phyloP scores from a whole-genome alignment of 2,113 vertebrate genomes.

The Polypterus senegalus region DNA sequence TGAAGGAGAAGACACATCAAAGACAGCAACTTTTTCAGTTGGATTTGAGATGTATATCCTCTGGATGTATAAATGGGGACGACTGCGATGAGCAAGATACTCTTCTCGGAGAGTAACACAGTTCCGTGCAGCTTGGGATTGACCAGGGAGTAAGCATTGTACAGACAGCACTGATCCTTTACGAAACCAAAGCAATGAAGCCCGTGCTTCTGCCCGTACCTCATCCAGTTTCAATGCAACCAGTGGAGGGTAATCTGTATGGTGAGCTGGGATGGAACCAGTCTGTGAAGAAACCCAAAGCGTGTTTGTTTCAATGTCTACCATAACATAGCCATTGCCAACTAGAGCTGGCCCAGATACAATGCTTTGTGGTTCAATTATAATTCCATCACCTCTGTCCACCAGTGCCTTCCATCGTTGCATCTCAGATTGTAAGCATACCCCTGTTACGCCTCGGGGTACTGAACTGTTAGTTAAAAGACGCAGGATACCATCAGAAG shows the following conservation, averaged over 20 bases:
- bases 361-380: slow-evolving; percentile 35
- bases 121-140: slow-evolving; percentile 40
- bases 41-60: slow-evolving; percentile 74
- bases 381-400: slow-evolving; percentile 44
- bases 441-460: slow-evolving; percentile 48
- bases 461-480: slow-evolving; percentile 39
- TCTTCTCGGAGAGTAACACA: slow-evolving; percentile 79
- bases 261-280: slow-evolving; percentile 44
- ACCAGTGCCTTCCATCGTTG: slow-evolving; percentile 53
- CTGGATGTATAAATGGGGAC: slow-evolving; percentile 75
- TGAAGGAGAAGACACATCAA: slow-evolving; percentile 45
- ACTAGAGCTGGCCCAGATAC: slow-evolving; percentile 56
- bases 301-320: slow-evolving; percentile 63
- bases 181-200: slow-evolving; percentile 54
- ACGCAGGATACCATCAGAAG: slow-evolving; percentile 46
- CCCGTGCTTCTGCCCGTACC: slow-evolving; percentile 44
- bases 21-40: slow-evolving; percentile 46
- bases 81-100: slow-evolving; percentile 74
- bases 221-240: slow-evolving; percentile 48
- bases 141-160: slow-evolving; percentile 49
- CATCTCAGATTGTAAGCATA: slow-evolving; percentile 63
- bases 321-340: slow-evolving; percentile 71
- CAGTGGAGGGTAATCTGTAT: slow-evolving; percentile 60
- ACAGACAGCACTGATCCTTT: slow-evolving; percentile 68
- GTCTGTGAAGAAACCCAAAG: slow-evolving; percentile 66